These are phyloP conservation scores for Sinosuthora webbiana DNA, from an alignment of 2,113 vertebrate genomes.

Conservation along the genomic window DNA sequence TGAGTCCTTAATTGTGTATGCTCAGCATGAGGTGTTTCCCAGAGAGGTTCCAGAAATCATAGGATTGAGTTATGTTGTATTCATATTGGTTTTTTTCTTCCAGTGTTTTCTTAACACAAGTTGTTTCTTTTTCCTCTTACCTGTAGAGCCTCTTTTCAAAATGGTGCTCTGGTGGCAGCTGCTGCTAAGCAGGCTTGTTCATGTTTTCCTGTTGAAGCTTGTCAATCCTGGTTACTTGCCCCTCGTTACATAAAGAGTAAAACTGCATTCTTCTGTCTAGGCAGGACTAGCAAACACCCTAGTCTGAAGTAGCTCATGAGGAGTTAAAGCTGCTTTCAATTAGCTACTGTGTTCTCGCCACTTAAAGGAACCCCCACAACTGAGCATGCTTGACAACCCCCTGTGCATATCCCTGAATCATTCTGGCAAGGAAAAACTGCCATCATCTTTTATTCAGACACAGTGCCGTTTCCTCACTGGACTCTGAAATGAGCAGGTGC, in stretches of 20 bases:
- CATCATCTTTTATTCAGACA: constrained; percentile 42
- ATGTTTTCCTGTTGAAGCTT: background rate
- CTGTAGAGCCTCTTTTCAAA: background rate
- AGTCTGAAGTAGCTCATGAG: background rate
- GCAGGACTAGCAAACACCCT: background rate
- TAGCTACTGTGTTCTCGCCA: background rate
- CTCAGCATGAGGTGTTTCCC: background rate
- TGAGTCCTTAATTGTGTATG: background rate
- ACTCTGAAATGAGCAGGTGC: constrained; percentile 31
- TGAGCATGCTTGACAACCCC: constrained; percentile 22
- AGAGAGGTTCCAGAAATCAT: background rate
- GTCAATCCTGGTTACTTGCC: background rate
- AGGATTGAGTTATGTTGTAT: background rate
- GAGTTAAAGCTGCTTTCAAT: constrained; percentile 51
- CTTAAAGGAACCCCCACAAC: background rate
- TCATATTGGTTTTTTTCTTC: background rate
- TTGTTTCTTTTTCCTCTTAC: background rate
- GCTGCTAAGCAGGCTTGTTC: background rate
- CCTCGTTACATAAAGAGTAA: background rate
- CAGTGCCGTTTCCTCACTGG: background rate
- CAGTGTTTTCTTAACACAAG: background rate
- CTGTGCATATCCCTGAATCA: constrained; percentile 50
- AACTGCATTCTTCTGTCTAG: background rate
- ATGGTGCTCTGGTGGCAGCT: background rate
- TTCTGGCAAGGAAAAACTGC: constrained; percentile 38